Conservation (phyloP, 2,888 invertebrate genomes). For the Atherix ibis region DNA sequence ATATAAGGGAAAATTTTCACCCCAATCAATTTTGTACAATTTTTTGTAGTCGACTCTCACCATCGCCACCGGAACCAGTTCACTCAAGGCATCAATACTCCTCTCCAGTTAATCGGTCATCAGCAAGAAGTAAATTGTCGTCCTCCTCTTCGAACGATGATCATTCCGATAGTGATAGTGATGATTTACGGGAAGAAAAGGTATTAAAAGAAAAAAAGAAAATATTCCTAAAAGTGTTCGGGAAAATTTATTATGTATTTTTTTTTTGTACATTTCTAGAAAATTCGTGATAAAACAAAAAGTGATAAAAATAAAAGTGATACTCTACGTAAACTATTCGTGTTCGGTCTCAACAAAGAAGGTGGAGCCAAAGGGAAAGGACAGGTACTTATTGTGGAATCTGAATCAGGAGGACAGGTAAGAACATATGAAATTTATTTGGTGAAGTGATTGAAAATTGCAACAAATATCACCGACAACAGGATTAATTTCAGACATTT, state of each 20-base stretch:
- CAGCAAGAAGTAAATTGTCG: conserved; percentile 17
- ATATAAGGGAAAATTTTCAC: no score
- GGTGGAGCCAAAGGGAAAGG: conserved; percentile 56
- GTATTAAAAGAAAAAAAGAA: no score
- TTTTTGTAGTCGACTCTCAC: conserved; percentile 11
- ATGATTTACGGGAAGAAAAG: conserved; percentile 18
- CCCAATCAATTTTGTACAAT: neutral
- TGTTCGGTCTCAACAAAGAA: conserved; percentile 46
- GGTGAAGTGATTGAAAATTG: no score
- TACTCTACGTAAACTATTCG: conserved; percentile 47
- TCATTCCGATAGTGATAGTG: conserved; percentile 19
- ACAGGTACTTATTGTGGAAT: conserved; percentile 56
- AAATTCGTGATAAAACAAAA: conserved; percentile 27
- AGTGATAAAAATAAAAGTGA: conserved; percentile 55
- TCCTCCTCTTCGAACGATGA: conserved; percentile 13
- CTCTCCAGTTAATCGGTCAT: conserved; percentile 14
- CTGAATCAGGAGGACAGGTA: no score
- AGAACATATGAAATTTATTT: no score
- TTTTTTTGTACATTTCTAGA: conserved; percentile 11
- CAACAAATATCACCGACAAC: conserved; percentile 13
- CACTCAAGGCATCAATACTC: conserved; percentile 15
- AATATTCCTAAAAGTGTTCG: neutral
- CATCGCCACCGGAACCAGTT: conserved; percentile 12
- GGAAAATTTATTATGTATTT: neutral
- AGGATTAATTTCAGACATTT: no score